Evolutionary conservation across 1,140 invertebrate species (phyloP).

Genomic region (Aphidius gifuensis): DNA sequence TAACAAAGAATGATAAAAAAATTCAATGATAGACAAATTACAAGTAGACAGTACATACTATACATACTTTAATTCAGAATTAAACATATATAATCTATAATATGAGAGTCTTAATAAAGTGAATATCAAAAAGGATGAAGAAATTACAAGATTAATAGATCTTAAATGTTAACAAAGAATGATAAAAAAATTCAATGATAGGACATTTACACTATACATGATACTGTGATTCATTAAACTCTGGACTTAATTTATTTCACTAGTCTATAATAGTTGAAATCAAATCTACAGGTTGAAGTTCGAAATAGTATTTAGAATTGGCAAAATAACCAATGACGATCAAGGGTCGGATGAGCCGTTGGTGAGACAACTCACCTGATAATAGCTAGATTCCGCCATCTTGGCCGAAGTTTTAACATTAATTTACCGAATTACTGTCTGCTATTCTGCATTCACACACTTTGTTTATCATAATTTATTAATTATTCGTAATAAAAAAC

Average conservation of each 20-base stretch:
- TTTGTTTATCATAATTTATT: constrained; percentile 35
- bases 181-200: background rate
- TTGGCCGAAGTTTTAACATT: constrained; percentile 44
- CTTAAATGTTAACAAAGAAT: too few species aligned
- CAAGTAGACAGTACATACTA: too few species aligned
- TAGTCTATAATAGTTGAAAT: background rate
- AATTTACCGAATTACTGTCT: constrained; percentile 47
- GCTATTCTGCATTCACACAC: constrained; percentile 41
- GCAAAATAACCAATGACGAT: background rate
- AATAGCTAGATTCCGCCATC: constrained; percentile 61
- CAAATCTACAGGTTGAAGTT: background rate
- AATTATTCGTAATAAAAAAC: background rate
- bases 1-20: background rate
- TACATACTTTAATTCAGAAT: too few species aligned
- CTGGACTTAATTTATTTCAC: background rate
- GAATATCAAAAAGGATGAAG: too few species aligned
- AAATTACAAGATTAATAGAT: too few species aligned
- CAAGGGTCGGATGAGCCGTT: background rate
- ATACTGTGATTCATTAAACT: constrained; percentile 18
- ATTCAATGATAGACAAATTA: background rate
- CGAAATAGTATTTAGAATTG: background rate
- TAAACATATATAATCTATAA: too few species aligned
- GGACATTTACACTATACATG: background rate
- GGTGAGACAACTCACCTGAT: constrained; percentile 55
- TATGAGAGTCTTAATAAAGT: too few species aligned